These are phyloP conservation scores for Erpobdella octoculata DNA, from an alignment of 2,888 invertebrate genomes.

Conservation along the genomic window DNA sequence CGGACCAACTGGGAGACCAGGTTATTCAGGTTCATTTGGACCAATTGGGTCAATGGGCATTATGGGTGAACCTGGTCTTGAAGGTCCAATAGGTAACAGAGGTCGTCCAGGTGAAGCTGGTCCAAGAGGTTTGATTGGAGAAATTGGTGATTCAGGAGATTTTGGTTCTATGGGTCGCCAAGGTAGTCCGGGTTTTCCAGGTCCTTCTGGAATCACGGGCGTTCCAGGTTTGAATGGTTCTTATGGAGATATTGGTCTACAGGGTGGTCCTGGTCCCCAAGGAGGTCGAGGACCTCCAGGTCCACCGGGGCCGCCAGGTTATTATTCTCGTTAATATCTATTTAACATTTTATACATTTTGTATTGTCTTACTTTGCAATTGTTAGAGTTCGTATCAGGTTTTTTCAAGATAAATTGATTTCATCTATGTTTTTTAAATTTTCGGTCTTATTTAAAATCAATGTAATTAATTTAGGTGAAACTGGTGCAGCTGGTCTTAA, in stretches of 20 bases:
- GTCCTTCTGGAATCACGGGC: slow-evolving; percentile 6
- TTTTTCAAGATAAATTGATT: neutral
- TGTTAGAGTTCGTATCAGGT: neutral
- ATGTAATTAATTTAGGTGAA: too few species aligned
- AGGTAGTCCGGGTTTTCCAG: neutral
- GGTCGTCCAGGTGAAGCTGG: slow-evolving; percentile 16
- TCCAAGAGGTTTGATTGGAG: slow-evolving; percentile 22
- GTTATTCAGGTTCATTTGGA: slow-evolving; percentile 31
- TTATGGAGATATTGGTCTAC: slow-evolving; percentile 18
- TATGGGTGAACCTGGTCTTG: slow-evolving; percentile 21
- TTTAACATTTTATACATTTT: neutral
- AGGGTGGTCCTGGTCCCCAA: neutral
- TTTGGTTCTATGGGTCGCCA: neutral
- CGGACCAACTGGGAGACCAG: slow-evolving; percentile 29
- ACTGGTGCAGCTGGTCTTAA: too few species aligned
- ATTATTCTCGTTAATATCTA: neutral
- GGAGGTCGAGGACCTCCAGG: slow-evolving; percentile 1
- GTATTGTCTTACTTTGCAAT: neutral
- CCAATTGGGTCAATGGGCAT: slow-evolving; percentile 24
- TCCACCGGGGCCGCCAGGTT: neutral
- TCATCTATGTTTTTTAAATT: too few species aligned
- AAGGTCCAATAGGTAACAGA: neutral
- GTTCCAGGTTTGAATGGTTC: neutral
- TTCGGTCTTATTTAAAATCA: too few species aligned
- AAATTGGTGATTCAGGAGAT: slow-evolving; percentile 17